Evolutionary conservation across 2,888 invertebrate genomes (phyloP).

Genomic region (Branchipolynoe longqiensis): DNA sequence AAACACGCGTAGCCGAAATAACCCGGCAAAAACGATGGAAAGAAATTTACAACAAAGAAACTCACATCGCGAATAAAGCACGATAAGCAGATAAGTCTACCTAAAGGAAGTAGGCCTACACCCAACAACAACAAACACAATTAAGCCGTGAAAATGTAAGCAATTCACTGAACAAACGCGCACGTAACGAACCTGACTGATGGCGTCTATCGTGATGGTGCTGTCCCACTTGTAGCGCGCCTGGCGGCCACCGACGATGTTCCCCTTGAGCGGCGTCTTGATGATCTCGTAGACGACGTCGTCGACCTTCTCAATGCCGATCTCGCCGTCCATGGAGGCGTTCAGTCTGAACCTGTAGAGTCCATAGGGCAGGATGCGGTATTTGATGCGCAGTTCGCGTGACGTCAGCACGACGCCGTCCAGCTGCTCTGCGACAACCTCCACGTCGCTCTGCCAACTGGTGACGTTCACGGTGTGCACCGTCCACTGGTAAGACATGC

Average conservation of each 20-base stretch:
- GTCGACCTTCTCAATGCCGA: conserved; percentile 67
- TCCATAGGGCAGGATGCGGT: conserved; percentile 67
- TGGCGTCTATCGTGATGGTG: conserved; percentile 11
- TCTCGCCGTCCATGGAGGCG: conserved; percentile 69
- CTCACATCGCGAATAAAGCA: no score
- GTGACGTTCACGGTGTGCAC: conserved; percentile 6
- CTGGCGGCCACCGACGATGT: conserved; percentile 65
- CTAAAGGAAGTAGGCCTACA: no score
- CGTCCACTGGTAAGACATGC: conserved; percentile 26
- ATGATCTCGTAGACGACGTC: conserved; percentile 63
- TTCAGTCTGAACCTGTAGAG: conserved; percentile 68
- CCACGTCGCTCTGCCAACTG: neutral
- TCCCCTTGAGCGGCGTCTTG: conserved; percentile 64
- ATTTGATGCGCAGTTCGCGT: conserved; percentile 62
- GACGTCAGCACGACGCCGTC: conserved; percentile 58
- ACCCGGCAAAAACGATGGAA: no score
- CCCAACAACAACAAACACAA: no score
- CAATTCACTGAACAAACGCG: no score
- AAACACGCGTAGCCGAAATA: no score
- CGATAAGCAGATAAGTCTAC: no score
- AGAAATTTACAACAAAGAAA: no score
- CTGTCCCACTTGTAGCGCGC: conserved; percentile 10
- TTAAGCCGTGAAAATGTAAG: no score
- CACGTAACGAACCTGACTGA: neutral
- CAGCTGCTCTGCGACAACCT: neutral